These are phyloP conservation scores for Brachypodius melanocephalos DNA, from an alignment of 2,113 vertebrate species.

Conservation along the genomic window DNA sequence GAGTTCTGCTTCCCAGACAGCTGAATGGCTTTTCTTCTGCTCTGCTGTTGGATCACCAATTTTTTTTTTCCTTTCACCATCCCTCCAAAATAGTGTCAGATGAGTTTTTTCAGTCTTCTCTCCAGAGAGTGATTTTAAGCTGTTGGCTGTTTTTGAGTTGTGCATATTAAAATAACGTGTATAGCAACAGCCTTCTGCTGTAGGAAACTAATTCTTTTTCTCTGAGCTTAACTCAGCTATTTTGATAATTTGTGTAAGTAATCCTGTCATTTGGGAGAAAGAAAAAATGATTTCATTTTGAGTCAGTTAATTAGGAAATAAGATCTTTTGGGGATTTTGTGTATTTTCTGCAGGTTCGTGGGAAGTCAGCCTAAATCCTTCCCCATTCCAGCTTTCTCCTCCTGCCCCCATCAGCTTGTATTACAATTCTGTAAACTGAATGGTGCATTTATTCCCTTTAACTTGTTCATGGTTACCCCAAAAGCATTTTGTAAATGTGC, in stretches of 20 bases:
- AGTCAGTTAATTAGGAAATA: conserved; percentile 65
- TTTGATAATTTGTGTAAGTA: conserved; percentile 65
- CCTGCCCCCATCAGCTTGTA: background rate
- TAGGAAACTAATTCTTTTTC: conserved; percentile 54
- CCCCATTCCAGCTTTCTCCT: background rate
- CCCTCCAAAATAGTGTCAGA: conserved; percentile 50
- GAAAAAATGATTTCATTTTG: conserved; percentile 62
- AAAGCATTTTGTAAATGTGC: background rate
- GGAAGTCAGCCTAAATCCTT: conserved; percentile 23
- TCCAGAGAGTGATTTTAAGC: conserved; percentile 55
- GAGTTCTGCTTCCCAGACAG: conserved; percentile 44
- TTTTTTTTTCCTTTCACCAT: background rate
- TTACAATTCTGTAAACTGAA: background rate
- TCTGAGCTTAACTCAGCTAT: conserved; percentile 57
- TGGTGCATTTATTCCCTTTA: background rate
- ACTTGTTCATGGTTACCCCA: background rate
- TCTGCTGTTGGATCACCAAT: conserved; percentile 5
- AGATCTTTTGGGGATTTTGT: conserved; percentile 55
- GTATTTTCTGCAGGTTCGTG: conserved; percentile 36
- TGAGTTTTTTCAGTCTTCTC: conserved; percentile 51
- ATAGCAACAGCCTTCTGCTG: conserved; percentile 58
- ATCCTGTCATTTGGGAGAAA: conserved; percentile 66
- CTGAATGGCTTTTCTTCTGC: conserved; percentile 38
- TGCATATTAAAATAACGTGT: conserved; percentile 61
- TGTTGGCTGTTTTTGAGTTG: conserved; percentile 62